Base-by-base conservation (phyloP, 1,140 invertebrate genomes). In the Drosophila guanche region DNA sequence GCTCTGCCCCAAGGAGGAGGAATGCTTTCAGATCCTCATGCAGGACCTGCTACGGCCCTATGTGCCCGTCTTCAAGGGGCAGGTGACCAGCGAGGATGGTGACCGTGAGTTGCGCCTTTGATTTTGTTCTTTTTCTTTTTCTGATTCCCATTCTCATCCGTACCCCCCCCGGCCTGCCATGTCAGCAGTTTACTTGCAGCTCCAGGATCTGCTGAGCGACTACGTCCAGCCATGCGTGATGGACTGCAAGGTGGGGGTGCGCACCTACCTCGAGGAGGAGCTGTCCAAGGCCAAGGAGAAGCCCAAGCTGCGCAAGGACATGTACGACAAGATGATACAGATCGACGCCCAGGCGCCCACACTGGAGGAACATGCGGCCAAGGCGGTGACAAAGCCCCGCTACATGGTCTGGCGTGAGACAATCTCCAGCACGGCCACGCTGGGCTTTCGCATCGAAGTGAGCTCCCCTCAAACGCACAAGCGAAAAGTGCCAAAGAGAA, bases 351-450 rank as follows among this genome's bases (percentile, higher is more conserved):
- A 93, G 67, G 98, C 98, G 4, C 98, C 98, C 6, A 98, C 95
- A 10, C 95, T 95, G 56, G 97, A 99, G 90, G 98, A 99, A 92
- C 95, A 97, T 72, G 92, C 94, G 56, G 92, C 96, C 61, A 96
- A 97, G 92, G 98, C 96, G 23, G 97, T 99, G 1, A 99, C 97
- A 1, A 99, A 99, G 92, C 97, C 97, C 0, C 93, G 98, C 50
- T 99, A 99, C 90, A 99, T 99, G 98, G 96, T 98, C 16, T 99
- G 98, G 97, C 93, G 98, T 47, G 98, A 99, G 92, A 98, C 97
- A 5, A 98, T 99, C 84, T 99, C 97, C 22, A 99, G 98, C 16
- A 99, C 98, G 4, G 95, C 97, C 0, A 97, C 96, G 4, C 93
- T 99, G 23, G 98, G 98, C 53, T 99, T 99, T 92, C 93, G 98